Evolutionary conservation across 2,888 invertebrate genomes (phyloP), one percentile per base, ranked within the genome.

Genomic region (Allolobophora icterica): DNA sequence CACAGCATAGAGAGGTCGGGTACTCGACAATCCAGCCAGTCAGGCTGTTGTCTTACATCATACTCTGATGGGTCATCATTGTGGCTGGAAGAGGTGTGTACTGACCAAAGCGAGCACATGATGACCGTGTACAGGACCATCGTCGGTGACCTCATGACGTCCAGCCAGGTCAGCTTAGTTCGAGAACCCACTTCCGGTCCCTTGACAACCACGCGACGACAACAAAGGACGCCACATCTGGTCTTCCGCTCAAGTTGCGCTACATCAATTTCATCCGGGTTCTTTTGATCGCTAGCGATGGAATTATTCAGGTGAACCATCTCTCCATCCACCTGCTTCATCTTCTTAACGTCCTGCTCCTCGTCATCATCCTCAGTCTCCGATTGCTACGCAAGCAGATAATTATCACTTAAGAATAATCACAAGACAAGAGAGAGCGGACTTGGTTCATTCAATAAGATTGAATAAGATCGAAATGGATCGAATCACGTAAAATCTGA

Each of bases 21-120:
- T 42, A 21, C 8, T 24, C 52, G 24, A 24, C 2, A 1, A 21
- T 4, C 21, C 21, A 52, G 5, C 24, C 52, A 52, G 52, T 1
- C 11, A 52, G 1, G n/a, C 30, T n/a, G 1, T 13, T n/a, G 71
- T 13, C 8, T 71, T 6, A 11, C 30, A 8, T 11, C n/a, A 33
- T 71, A 33, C 13, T 6, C 38, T 30, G 19, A 45, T 52, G 45
- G n/a, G 34, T 33, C 30, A 24, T 34, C 33, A 30, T 8, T 21
- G 33, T 33, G 45, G 33, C 24, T 34, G 58, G 0, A 45, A 58
- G 71, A n/a, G 30, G n/a, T 13, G 71, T 11, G 17, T 8, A 90
- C 91, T 71, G 33, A 92, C 92, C 92, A 92, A 6, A 92, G 90
- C 42, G 90, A 92, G 90, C 92, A 92, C 92, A 92, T 92, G 91